Base-by-base conservation (phyloP, 92 coral and sea anemone genomes). In the Heteractis magnifica region DNA sequence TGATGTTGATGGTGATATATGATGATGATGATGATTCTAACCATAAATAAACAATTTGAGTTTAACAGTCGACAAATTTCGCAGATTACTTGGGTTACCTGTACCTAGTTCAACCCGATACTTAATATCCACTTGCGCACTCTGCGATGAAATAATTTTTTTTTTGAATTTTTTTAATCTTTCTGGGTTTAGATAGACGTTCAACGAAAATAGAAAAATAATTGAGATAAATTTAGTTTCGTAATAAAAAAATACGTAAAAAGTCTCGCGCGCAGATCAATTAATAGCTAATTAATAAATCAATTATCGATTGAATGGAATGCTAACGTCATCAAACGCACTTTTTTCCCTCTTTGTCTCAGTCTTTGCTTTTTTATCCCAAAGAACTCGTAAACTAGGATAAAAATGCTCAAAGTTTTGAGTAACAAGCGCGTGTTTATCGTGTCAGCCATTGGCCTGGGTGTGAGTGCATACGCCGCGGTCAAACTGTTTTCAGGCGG, bases 391-490 rank as follows among this genome's bases (percentile, higher is more conserved):
- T 62, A 62, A 58, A 58, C 23, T 23, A 18, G 70, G 70, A n/a
- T 18, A 34, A 62, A 62, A 4, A 72, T 51, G 84, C 65, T 62
- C 77, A 74, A 72, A 15, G 51, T 82, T 20, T 52, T 82, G 9
- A 53, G 79, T 6, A 72, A 56, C 53, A 82, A 74, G 49, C 86
- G 86, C 48, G 44, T 83, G 12, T 56, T 83, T 3, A 44, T 76
- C 75, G 87, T 70, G 49, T 60, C 79, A 19, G 87, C 75, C 4
- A 21, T 83, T 3, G 87, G 87, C n/a, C 10, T 83, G 14, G 87
- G 87, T 18, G 81, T 65, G 4, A 59, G 72, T 21, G 87, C 87
- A 44, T 83, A 75, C 75, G 87, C 81, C 4, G 81, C 75, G 1
- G 80, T 53, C 3, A 83, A 64, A n/a, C 51, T 60, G 48, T 62